Evolutionary conservation across 1,140 invertebrate genomes (phyloP).

Genomic region (Nomia melanderi): DNA sequence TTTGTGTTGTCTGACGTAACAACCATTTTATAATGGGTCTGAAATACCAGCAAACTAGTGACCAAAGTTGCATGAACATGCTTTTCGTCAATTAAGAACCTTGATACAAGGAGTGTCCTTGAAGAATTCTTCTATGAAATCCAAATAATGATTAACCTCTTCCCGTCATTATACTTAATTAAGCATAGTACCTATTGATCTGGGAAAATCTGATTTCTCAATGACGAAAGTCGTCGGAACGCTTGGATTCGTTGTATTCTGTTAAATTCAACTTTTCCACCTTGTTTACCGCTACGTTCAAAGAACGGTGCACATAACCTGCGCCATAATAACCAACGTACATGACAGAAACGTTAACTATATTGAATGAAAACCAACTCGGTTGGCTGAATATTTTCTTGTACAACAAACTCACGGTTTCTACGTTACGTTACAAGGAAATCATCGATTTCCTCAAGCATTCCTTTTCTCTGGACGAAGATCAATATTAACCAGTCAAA

Average conservation of each 20-base stretch:
- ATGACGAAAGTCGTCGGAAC: background rate
- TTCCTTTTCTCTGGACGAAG: background rate
- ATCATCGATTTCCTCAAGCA: constrained; percentile 22
- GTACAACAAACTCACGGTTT: background rate
- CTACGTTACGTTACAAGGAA: background rate
- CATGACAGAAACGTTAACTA: background rate
- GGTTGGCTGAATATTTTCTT: background rate
- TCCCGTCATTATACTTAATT: constrained; percentile 11
- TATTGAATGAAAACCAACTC: background rate
- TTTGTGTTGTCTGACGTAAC: constrained; percentile 89
- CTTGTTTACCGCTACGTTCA: background rate
- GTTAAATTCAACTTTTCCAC: background rate
- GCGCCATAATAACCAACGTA: background rate
- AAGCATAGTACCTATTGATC: background rate
- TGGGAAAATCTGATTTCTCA: background rate
- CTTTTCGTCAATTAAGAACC: constrained; percentile 30
- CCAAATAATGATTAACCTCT: constrained; percentile 34
- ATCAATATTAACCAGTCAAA: constrained; percentile 48
- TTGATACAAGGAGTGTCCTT: constrained; percentile 1
- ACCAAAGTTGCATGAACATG: constrained; percentile 82
- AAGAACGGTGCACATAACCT: constrained; percentile 45
- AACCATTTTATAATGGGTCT: constrained; percentile 93
- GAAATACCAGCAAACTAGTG: constrained; percentile 85
- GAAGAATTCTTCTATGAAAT: constrained; percentile 1
- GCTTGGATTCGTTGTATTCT: background rate